Conservation (phyloP, 2,113 vertebrate species). For the Cheilinus undulatus region DNA sequence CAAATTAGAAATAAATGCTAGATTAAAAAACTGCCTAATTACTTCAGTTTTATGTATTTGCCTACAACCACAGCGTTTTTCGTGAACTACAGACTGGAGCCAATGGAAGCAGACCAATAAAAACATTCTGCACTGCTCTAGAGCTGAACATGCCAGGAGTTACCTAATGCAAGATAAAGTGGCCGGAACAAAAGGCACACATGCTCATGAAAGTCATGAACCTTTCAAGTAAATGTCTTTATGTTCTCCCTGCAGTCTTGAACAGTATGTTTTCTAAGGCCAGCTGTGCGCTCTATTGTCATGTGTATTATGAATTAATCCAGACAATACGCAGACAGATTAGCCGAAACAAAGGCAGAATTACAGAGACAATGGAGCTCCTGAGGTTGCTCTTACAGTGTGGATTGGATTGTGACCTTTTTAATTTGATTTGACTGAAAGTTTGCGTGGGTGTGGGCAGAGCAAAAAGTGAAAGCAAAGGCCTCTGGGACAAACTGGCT, state of each 20-base stretch:
- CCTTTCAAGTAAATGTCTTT: slow-evolving; percentile 11
- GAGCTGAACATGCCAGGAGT: not conserved
- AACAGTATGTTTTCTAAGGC: slow-evolving; percentile 27
- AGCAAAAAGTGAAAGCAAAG: not conserved
- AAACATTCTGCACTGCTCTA: not conserved
- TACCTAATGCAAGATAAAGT: not conserved
- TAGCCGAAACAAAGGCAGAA: slow-evolving; percentile 60
- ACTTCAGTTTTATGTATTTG: slow-evolving; percentile 50
- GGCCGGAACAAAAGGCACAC: not conserved
- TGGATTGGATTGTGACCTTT: slow-evolving; percentile 58
- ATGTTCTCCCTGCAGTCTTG: slow-evolving; percentile 23
- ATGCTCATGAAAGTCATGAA: slow-evolving; percentile 19
- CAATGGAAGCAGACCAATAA: not conserved
- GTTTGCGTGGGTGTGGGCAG: slow-evolving; percentile 33
- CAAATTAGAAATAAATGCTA: slow-evolving; percentile 40
- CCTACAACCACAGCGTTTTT: slow-evolving; percentile 25
- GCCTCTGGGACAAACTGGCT: slow-evolving; percentile 15
- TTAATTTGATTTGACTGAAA: slow-evolving; percentile 46
- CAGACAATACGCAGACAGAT: slow-evolving; percentile 63
- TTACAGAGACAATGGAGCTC: slow-evolving; percentile 65
- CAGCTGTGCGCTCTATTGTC: slow-evolving; percentile 47
- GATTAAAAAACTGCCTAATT: slow-evolving; percentile 65
- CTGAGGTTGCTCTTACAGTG: slow-evolving; percentile 36
- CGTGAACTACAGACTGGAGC: slow-evolving; percentile 1
- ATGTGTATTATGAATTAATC: slow-evolving; percentile 53